Evolutionary conservation across 1,140 invertebrate species (phyloP).

Genomic region (Goniozus legneri): DNA sequence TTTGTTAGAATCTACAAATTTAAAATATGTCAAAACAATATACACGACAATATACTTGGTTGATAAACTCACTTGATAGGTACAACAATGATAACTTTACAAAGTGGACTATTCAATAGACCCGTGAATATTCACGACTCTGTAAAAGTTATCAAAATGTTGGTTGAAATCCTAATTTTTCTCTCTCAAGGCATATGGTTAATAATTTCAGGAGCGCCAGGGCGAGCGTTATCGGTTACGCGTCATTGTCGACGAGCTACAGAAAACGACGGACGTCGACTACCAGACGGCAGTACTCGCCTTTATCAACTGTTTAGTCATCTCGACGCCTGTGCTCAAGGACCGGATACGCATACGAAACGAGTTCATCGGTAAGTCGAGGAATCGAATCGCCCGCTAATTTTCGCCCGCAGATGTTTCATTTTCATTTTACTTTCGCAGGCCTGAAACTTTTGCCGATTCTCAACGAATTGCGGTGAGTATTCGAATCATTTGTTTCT

Average conservation of each 20-base stretch:
- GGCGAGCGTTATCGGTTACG: constrained; percentile 82
- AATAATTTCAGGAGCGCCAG: constrained; percentile 65
- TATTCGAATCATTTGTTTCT: constrained; percentile 17
- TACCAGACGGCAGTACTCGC: constrained; percentile 88
- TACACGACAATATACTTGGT: no score
- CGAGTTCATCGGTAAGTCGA: constrained; percentile 82
- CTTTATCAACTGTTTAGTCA: constrained; percentile 94
- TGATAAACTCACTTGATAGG: no score
- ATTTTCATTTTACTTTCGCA: constrained; percentile 53
- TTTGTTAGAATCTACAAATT: no score
- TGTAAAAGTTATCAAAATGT: no score
- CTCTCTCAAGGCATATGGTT: background rate
- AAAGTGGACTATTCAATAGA: no score
- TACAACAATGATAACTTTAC: no score
- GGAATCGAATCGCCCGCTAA: background rate
- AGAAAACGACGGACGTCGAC: constrained; percentile 72
- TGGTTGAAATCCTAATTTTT: no score
- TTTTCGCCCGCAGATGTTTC: background rate
- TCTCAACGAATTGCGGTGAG: constrained; percentile 78
- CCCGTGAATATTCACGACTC: no score
- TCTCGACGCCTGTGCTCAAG: constrained; percentile 80
- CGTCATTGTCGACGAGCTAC: constrained; percentile 83
- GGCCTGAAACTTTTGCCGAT: constrained; percentile 78
- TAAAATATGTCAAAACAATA: no score
- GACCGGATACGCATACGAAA: constrained; percentile 86